A percentile compares a stretch with the other conserved stretches of the same genome.
phyloP scores from a whole-genome alignment of 2,113 vertebrate species.

The Phyllostomus hastatus region DNA sequence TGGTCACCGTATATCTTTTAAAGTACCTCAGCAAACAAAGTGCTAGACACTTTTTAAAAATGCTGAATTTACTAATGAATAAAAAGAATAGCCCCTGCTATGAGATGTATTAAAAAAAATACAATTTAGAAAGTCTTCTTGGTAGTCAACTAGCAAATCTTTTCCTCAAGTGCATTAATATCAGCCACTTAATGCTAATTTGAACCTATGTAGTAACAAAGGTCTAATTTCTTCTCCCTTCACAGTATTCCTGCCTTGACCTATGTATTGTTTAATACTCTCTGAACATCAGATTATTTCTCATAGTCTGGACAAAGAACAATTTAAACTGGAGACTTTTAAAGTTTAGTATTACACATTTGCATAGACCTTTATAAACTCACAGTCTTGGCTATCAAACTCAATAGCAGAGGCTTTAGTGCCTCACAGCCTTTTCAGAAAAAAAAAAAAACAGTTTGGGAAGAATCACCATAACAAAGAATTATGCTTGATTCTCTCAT shows the following conservation, averaged over 20 bases:
- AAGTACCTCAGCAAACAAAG: not conserved
- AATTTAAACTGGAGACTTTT: not conserved
- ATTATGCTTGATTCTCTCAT: not conserved
- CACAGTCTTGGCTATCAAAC: not conserved
- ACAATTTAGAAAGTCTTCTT: not conserved
- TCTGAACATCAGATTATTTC: slow-evolving; percentile 5
- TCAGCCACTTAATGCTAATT: not conserved
- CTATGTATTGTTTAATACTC: not conserved
- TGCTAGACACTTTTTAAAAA: not conserved
- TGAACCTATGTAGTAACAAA: not conserved
- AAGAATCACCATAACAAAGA: slow-evolving; percentile 18
- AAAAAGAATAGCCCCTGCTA: not conserved
- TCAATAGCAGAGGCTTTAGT: not conserved
- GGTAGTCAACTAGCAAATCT: not conserved
- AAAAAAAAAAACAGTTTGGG: not conserved
- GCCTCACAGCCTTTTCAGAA: not conserved
- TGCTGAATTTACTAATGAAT: not conserved
- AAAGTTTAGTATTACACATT: not conserved
- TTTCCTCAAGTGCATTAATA: not conserved
- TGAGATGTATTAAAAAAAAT: not conserved
- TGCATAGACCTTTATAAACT: not conserved
- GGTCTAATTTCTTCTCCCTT: not conserved
- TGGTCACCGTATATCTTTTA: not conserved
- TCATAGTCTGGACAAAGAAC: not conserved
- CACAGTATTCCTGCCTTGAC: not conserved